These are phyloP conservation scores for Eristalis tenax DNA, from an alignment of 2,888 invertebrate species.

Conservation along the genomic window DNA sequence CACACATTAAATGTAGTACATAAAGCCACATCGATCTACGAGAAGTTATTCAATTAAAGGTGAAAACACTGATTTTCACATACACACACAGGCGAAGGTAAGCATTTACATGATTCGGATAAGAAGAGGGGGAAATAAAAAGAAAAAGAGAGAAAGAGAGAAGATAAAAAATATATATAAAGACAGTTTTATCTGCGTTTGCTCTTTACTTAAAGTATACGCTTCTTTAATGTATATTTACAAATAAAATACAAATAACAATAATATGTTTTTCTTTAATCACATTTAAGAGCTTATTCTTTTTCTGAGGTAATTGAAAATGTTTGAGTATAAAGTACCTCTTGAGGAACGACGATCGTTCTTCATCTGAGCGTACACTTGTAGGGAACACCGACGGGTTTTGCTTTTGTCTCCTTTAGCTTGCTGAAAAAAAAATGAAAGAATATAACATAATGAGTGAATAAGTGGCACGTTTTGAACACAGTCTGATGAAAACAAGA, in stretches of 20 bases:
- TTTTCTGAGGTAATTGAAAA: slow-evolving; percentile 71
- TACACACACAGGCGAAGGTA: slow-evolving; percentile 4
- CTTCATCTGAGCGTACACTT: slow-evolving; percentile 79
- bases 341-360: slow-evolving; percentile 79
- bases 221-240: slow-evolving; percentile 41
- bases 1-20: not conserved
- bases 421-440: slow-evolving; percentile 73
- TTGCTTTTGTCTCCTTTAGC: slow-evolving; percentile 77
- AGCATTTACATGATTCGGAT: slow-evolving; percentile 45
- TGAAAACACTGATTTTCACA: slow-evolving; percentile 53
- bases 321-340: slow-evolving; percentile 76
- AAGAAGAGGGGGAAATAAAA: slow-evolving; percentile 27
- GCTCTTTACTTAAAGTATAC: not conserved
- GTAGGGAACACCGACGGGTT: slow-evolving; percentile 78
- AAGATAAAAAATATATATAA: slow-evolving; percentile 50
- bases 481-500: no score
- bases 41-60: slow-evolving; percentile 42
- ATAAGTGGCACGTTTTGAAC: not conserved
- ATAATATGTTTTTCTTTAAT: slow-evolving; percentile 26
- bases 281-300: slow-evolving; percentile 33
- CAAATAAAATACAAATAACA: slow-evolving; percentile 63
- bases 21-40: not conserved
- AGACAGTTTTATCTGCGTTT: slow-evolving; percentile 18
- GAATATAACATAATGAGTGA: not conserved
- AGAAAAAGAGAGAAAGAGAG: slow-evolving; percentile 46